Percentiles rank a stretch among this genome's conserved stretches.
Evolutionary conservation across 2,113 vertebrate species (phyloP).

Genomic region (Nyctibius bracteatus): DNA sequence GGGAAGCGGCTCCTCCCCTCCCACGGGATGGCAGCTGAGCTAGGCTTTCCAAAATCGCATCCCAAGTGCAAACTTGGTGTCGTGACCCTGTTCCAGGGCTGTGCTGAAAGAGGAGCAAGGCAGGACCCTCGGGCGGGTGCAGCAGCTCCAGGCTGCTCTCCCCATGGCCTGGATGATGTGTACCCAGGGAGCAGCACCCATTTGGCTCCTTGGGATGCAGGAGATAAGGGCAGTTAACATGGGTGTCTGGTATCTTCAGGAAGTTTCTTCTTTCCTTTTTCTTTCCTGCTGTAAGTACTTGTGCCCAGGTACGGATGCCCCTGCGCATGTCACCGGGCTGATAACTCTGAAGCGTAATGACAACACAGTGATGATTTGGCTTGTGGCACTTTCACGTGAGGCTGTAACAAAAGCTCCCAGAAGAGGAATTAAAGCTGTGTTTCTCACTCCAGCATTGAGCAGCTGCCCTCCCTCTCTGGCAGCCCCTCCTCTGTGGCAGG

Average conservation of each 20-base stretch:
- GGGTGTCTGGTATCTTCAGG: background rate
- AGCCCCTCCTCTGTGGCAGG: background rate
- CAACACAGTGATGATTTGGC: background rate
- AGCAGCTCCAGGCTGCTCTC: background rate
- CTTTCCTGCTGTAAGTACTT: background rate
- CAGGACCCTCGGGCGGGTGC: rapidly evolving
- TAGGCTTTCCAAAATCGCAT: background rate
- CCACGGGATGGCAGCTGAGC: background rate
- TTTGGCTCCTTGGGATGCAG: background rate
- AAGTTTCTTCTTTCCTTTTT: background rate
- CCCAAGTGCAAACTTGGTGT: rapidly evolving
- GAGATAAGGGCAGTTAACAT: background rate
- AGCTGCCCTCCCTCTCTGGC: background rate
- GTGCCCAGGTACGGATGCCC: background rate
- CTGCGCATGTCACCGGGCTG: background rate
- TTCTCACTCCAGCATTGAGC: background rate
- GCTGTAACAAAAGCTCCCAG: background rate
- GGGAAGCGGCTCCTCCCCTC: background rate
- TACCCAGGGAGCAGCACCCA: too few relatives aligned
- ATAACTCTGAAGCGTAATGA: background rate
- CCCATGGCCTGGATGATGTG: background rate
- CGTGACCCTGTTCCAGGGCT: background rate
- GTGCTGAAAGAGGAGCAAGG: background rate
- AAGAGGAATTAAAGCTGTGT: background rate
- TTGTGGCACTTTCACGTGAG: background rate